A percentile compares a stretch with the other conserved stretches of the same genome.
These are phyloP conservation scores for Eremophila alpestris DNA, from an alignment of 2,797 vertebrate genomes.

Conservation along the genomic window DNA sequence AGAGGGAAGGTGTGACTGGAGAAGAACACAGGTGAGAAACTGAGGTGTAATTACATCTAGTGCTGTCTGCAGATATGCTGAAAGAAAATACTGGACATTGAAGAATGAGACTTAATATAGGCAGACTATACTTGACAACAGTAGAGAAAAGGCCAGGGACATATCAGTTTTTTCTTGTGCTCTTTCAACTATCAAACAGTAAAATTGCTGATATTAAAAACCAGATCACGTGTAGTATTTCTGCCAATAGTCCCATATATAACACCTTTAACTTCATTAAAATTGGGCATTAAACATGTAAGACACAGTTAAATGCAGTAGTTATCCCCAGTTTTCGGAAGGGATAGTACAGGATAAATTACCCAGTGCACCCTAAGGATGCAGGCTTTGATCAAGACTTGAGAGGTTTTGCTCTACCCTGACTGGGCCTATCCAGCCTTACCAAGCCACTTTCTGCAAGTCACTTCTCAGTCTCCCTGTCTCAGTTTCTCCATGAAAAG, in stretches of 20 bases:
- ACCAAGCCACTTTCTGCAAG: neutral
- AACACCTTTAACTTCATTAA: neutral
- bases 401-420: neutral
- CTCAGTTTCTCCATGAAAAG: neutral
- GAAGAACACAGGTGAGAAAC: neutral
- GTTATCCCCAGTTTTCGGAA: neutral
- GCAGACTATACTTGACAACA: neutral
- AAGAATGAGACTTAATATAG: neutral
- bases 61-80: neutral
- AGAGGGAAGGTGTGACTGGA: neutral
- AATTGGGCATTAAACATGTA: neutral
- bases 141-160: neutral
- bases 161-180: rapidly evolving
- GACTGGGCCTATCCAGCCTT: neutral
- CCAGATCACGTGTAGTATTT: rapidly evolving
- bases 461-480: neutral
- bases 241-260: neutral
- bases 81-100: neutral
- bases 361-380: neutral
- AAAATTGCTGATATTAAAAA: neutral
- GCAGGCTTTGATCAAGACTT: neutral
- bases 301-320: neutral
- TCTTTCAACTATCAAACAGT: neutral
- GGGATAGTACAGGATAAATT: neutral
- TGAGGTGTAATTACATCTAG: neutral